Conservation (phyloP, 2,113 vertebrate genomes). For the Centrocercus urophasianus region DNA sequence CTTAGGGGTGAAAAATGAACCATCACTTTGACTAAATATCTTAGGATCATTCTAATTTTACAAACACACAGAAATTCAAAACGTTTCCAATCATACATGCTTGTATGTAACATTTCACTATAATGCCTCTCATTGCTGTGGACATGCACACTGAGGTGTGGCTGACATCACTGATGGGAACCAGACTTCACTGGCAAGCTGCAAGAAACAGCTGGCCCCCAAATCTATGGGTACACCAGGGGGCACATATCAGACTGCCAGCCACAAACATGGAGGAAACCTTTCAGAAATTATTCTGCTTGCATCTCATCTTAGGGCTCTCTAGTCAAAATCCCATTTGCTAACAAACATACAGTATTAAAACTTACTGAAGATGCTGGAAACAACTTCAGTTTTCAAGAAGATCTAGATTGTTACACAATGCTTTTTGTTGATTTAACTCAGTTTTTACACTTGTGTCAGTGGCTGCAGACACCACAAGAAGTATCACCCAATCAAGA, state of each 20-base stretch:
- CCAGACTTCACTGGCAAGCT: background rate
- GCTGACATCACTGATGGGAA: background rate
- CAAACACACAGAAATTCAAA: background rate
- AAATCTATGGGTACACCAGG: background rate
- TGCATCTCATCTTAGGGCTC: background rate
- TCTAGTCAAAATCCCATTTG: background rate
- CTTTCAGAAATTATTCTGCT: background rate
- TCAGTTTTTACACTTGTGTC: background rate
- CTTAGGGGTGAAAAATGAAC: background rate
- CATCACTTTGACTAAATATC: background rate
- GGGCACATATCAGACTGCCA: background rate
- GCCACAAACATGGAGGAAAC: background rate
- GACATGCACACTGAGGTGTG: background rate
- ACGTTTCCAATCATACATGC: background rate
- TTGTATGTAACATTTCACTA: background rate
- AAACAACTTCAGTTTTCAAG: background rate
- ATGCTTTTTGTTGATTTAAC: background rate
- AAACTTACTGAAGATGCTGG: background rate
- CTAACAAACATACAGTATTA: background rate
- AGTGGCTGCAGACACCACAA: background rate
- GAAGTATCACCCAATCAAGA: background rate
- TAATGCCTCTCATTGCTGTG: background rate
- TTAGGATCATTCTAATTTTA: background rate
- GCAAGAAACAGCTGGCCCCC: background rate
- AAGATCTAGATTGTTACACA: background rate